These are phyloP conservation scores for Latrodectus elegans DNA, from an alignment of 2,888 invertebrate species.

Conservation along the genomic window DNA sequence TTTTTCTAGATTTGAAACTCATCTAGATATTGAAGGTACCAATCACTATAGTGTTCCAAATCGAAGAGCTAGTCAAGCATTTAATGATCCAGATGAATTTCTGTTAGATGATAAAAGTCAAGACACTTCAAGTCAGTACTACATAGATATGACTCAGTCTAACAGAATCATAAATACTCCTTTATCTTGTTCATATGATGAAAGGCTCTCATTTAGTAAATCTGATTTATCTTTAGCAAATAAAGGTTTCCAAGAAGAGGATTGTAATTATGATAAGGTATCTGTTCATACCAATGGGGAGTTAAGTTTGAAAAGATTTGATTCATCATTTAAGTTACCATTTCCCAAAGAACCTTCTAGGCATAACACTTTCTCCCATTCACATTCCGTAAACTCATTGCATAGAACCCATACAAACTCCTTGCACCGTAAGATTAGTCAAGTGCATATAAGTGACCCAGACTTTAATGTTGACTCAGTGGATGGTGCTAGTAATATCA, in stretches of 20 bases:
- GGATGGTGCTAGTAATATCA: conserved; percentile 21
- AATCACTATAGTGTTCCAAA: conserved; percentile 75
- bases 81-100: conserved; percentile 61
- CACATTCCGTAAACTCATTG: conserved; percentile 59
- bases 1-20: conserved; percentile 71
- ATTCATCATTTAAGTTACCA: conserved; percentile 18
- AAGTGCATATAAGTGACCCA: conserved; percentile 62
- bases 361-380: conserved; percentile 35
- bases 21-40: conserved; percentile 66
- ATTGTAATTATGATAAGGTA: conserved; percentile 31
- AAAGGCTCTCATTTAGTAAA: conserved; percentile 34
- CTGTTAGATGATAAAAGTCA: conserved; percentile 34
- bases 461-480: conserved; percentile 43
- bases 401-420: conserved; percentile 37
- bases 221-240: neutral
- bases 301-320: conserved; percentile 30
- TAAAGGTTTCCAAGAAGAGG: conserved; percentile 5
- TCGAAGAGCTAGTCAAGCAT: conserved; percentile 73
- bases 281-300: conserved; percentile 33
- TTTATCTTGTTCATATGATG: conserved; percentile 60
- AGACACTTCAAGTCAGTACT: conserved; percentile 32
- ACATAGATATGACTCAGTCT: conserved; percentile 1
- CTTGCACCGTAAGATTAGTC: conserved; percentile 46
- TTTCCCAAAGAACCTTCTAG: conserved; percentile 11
- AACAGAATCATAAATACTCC: conserved; percentile 27